Evolutionary conservation across 2,888 invertebrate species (phyloP), one percentile per base, ranked within the genome.

Genomic region (Tillus elongatus): DNA sequence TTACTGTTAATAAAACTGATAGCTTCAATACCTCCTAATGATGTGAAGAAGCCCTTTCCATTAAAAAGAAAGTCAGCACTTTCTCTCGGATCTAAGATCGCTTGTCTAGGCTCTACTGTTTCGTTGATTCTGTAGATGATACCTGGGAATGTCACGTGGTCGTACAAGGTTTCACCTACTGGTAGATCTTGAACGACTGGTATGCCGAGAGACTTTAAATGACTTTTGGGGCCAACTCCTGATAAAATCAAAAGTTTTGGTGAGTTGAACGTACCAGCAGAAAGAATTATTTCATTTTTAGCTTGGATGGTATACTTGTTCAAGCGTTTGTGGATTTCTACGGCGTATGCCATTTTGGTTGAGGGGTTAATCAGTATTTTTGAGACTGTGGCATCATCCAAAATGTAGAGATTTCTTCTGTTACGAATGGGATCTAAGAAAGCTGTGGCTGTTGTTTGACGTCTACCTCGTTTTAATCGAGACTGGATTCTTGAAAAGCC

Each of bases 221-320:
- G 76, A 2, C 70, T 60, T 45, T 60, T 67, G 1, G 79, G 79
- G 0, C 79, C 79, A 8, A 80, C 58, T 2, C 90, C 90, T 3
- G 88, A 88, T 8, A 97, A 68, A 86, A 96, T 84, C 38, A 97
- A 72, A 4, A 97, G 61, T 53, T 97, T 96, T 0, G 96, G 93
- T 0, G 86, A 79, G 46, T 82, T 92, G 42, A 98, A 81, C 0
- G 96, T 82, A 0, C 97, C 97, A 0, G 86, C 90, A 1, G 86
- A 76, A 10, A 92, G 60, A 41, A 93, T 85, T 0, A 93, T 84
- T 65, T 88, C 89, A 37, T 79, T 75, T 41, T 72, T 74, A 0
- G 89, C 88, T 46, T 74, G 71, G 0, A 78, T 78, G 0, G 72
- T 71, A 52, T 75, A 75, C 77, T 70, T 50, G 4, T 39, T 40